These are phyloP conservation scores for Oryctes rhinoceros DNA, from an alignment of 1,140 invertebrate genomes.

Conservation along the genomic window DNA sequence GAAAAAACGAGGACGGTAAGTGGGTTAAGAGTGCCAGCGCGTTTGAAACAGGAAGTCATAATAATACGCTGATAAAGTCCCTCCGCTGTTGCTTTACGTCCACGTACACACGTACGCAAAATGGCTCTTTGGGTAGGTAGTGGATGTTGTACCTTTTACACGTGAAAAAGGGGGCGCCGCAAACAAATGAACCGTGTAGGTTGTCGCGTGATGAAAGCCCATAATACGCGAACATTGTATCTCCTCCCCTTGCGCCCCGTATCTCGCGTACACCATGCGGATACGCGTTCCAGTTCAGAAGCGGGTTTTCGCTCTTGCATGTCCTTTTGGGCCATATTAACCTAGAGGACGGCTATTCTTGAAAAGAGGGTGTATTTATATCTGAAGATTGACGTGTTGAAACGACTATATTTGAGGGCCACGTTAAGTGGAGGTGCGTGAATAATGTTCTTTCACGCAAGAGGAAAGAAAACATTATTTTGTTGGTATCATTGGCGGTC, in stretches of 20 bases:
- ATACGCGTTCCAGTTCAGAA: background rate
- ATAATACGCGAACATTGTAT: background rate
- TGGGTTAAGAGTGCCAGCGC: background rate
- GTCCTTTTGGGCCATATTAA: background rate
- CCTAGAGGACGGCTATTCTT: background rate
- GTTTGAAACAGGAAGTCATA: background rate
- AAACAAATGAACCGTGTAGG: conserved; percentile 3
- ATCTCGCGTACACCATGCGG: background rate
- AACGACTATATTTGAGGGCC: background rate
- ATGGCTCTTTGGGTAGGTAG: background rate
- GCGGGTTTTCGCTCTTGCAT: background rate
- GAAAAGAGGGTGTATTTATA: background rate
- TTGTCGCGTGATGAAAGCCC: conserved; percentile 8
- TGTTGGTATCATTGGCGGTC: too few species aligned
- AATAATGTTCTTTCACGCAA: too few species aligned
- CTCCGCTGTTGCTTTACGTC: background rate
- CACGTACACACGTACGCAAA: background rate
- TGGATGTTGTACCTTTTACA: background rate
- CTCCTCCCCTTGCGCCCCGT: background rate
- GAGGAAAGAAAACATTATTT: too few species aligned
- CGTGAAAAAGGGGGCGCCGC: background rate
- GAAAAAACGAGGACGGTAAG: background rate
- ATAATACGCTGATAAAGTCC: background rate
- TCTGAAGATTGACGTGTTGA: background rate
- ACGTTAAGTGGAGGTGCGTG: too few species aligned